Conservation (phyloP, 2,113 vertebrate genomes). For the Mormyrus iriodes region DNA sequence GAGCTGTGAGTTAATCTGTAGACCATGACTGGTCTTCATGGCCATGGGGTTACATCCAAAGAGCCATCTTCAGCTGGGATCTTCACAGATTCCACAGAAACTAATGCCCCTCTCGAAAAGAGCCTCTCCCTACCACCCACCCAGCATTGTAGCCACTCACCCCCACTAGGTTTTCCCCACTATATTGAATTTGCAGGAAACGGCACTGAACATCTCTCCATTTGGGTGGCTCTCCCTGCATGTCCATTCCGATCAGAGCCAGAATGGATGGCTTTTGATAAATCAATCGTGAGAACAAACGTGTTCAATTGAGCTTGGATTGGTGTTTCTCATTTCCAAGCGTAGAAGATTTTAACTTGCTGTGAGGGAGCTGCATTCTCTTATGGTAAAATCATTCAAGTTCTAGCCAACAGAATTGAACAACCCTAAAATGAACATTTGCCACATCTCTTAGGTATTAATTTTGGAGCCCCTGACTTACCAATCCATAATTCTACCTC, state of each 20-base stretch:
- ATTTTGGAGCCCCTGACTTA: neutral
- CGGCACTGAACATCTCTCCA: neutral
- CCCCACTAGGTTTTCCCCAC: neutral
- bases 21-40: neutral
- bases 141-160: neutral
- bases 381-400: neutral
- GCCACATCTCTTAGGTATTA: neutral
- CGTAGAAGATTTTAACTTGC: constrained; percentile 12
- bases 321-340: constrained; percentile 15
- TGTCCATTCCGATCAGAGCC: constrained; percentile 12
- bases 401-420: neutral
- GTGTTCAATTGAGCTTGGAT: constrained; percentile 17
- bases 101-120: neutral
- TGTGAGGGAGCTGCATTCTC: neutral
- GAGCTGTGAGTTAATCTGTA: neutral
- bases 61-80: constrained; percentile 23
- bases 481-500: neutral
- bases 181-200: neutral
- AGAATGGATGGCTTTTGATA: neutral
- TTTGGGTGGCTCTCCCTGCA: neutral
- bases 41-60: neutral
- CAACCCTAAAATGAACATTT: neutral
- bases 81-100: constrained; percentile 17
- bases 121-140: constrained; percentile 18
- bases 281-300: constrained; percentile 15